phyloP scores from a whole-genome alignment of 2,797 vertebrate genomes.

The Pipistrellus kuhlii region DNA sequence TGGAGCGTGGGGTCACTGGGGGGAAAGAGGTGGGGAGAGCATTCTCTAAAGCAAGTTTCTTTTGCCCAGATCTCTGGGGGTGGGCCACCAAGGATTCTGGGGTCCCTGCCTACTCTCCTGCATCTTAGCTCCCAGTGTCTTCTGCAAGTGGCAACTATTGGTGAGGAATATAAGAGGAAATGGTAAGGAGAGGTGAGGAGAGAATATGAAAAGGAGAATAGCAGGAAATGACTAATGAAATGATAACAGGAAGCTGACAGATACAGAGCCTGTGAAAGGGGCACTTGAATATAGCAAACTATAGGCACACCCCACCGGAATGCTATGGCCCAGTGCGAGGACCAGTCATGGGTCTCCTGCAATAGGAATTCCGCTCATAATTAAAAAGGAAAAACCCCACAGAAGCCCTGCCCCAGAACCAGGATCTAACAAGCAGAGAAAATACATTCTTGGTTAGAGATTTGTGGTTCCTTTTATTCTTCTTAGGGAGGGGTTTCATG shows the following conservation, averaged over 20 bases:
- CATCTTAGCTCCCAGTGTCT: neutral
- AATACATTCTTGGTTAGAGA: neutral
- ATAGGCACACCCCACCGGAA: neutral
- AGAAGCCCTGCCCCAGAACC: neutral
- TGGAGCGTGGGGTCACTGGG: neutral
- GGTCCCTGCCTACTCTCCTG: neutral
- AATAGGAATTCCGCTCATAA: neutral
- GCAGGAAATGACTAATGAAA: neutral
- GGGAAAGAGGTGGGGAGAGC: neutral
- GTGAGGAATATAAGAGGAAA: neutral
- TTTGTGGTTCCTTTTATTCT: neutral
- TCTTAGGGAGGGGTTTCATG: neutral
- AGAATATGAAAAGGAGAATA: neutral
- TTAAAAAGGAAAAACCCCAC: neutral
- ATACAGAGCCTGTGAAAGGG: neutral
- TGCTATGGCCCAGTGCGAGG: neutral
- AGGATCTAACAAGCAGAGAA: slow-evolving; percentile 12
- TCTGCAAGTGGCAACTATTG: neutral
- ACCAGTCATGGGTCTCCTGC: neutral
- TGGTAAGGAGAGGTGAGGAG: neutral
- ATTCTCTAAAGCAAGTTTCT: neutral
- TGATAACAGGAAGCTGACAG: neutral
- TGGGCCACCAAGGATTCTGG: neutral
- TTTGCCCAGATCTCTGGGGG: neutral
- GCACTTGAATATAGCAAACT: neutral